phyloP scores from a whole-genome alignment of 2,113 vertebrate genomes.

The Oryzias melastigma region DNA sequence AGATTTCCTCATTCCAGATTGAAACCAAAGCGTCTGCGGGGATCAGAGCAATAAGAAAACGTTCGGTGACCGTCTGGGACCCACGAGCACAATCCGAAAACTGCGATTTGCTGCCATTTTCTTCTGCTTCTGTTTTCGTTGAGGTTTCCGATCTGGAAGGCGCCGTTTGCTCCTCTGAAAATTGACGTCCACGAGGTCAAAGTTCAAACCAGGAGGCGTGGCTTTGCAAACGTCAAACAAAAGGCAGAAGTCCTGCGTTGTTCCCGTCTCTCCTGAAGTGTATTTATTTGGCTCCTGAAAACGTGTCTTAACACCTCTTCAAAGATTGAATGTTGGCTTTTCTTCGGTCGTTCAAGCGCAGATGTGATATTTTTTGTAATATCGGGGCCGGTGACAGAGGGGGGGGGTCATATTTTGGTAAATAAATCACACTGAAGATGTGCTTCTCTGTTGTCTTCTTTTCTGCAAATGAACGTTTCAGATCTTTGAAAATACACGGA shows the following conservation, averaged over 20 bases:
- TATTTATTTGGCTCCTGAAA: conserved; percentile 86
- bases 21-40: too few relatives aligned
- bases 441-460: conserved; percentile 68
- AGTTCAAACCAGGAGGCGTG: conserved; percentile 28
- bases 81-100: too few relatives aligned
- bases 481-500: too few relatives aligned
- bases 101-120: too few relatives aligned
- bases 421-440: conserved; percentile 94
- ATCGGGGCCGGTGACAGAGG: conserved; percentile 54
- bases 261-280: conserved; percentile 62
- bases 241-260: conserved; percentile 20
- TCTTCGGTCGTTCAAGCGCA: conserved; percentile 68
- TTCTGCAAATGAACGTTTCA: conserved; percentile 21
- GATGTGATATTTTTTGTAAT: conserved; percentile 80
- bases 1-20: too few relatives aligned
- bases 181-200: conserved; percentile 32
- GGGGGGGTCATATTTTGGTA: conserved; percentile 89
- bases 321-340: conserved; percentile 74
- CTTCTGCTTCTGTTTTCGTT: too few relatives aligned
- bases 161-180: conserved; percentile 7
- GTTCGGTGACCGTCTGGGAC: too few relatives aligned
- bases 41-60: too few relatives aligned
- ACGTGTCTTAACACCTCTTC: conserved; percentile 43
- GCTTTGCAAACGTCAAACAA: conserved; percentile 23
- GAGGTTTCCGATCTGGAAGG: too few relatives aligned